Evolutionary conservation across 2,888 invertebrate genomes (phyloP), one percentile per base, ranked within the genome.

Genomic region (Invenusta paracnida): DNA sequence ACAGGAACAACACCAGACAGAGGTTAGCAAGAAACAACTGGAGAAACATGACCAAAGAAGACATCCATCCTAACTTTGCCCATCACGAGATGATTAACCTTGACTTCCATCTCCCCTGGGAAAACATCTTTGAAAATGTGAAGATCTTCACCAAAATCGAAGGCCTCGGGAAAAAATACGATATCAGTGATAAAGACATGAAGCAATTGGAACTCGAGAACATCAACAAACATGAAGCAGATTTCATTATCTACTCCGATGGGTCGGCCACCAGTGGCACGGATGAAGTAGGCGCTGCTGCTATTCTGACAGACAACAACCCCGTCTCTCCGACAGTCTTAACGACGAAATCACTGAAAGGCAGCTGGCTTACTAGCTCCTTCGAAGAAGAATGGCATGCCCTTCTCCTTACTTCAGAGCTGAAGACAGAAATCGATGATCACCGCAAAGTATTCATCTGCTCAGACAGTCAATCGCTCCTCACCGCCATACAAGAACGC

Each of bases 401-500:
- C 17, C 48, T 48, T 17, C 48, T 48, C 48, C 48, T 48, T 17
- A 17, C 48, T 48, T 5, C 48, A 11, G 48, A 48, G 5, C 48
- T 48, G 48, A 48, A 11, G 5, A 17, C 5, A 5, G 48, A 48
- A 17, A 48, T 17, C 48, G 17, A 48, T 17, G 17, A 11, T 17
- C 5, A 48, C 48, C 48, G 17, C 5, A 48, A 48, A 17, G 17
- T 48, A 11, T 48, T 48, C 11, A 73, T 73, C 27, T 73, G 73
- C 73, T 73, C 73, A 73, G 73, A 73, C 73, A 73, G 73, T 25
- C 73, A 73, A 73, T 13, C 73, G 2, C 73, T 73, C 23, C 73
- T 73, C 17, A 73, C 25, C 27, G 73, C 73, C 27, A 13, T 73
- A 5, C 5, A 73, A 73, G 17, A 73, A 23, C 5, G 23, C 25